phyloP scores from a whole-genome alignment of 2,888 invertebrate species.

The Achlya flavicornis region DNA sequence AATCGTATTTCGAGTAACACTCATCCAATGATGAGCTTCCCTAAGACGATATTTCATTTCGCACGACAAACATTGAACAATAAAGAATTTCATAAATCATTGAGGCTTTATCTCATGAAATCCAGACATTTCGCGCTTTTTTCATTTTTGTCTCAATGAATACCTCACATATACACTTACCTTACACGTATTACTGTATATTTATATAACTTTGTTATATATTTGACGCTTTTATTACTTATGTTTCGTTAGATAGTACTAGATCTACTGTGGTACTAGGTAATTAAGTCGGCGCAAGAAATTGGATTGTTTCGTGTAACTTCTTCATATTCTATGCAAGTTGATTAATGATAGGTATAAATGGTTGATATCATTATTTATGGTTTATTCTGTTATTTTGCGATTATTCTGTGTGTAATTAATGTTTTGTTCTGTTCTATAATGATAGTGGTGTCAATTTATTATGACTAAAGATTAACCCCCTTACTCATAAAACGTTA shows the following conservation, averaged over 20 bases:
- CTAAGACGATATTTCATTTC: conserved; percentile 47
- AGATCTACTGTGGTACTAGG: no score
- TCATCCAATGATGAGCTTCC: conserved; percentile 41
- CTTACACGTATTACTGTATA: conserved; percentile 1
- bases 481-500: no score
- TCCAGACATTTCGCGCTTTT: conserved; percentile 42
- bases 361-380: background rate
- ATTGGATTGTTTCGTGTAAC: background rate
- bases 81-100: conserved; percentile 60
- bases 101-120: conserved; percentile 47
- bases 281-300: background rate
- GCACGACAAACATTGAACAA: conserved; percentile 58
- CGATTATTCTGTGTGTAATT: background rate
- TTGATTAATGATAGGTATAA: conserved; percentile 2
- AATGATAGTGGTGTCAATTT: background rate
- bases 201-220: no score
- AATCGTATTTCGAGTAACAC: conserved; percentile 22
- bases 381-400: background rate
- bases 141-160: conserved; percentile 32
- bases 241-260: background rate
- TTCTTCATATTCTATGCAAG: background rate
- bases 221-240: background rate
- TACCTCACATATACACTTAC: background rate
- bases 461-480: background rate
- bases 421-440: background rate